phyloP scores from a whole-genome alignment of 2,797 vertebrate species.

The Chaetophractus vellerosus region DNA sequence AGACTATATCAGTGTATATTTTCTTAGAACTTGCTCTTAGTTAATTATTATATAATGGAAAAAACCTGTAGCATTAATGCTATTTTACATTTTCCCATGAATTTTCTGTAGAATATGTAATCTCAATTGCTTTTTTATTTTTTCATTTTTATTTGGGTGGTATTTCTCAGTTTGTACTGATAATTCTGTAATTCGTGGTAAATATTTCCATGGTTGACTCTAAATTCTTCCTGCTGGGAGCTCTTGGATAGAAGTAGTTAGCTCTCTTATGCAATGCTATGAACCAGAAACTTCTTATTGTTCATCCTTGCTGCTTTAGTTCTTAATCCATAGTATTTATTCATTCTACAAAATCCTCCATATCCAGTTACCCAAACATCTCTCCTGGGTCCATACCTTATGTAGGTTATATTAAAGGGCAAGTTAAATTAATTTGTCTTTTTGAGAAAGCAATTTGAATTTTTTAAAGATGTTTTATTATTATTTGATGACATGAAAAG shows the following conservation, averaged over 20 bases:
- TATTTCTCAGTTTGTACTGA: neutral
- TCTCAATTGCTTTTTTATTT: rapidly evolving
- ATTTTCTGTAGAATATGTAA: rapidly evolving
- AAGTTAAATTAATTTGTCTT: neutral
- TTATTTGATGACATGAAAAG: neutral
- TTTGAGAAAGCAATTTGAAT: neutral
- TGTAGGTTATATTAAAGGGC: neutral
- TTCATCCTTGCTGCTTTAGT: too few species aligned
- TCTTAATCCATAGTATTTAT: too few species aligned
- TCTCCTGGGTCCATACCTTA: rapidly evolving
- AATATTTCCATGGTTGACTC: rapidly evolving
- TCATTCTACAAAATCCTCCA: too few species aligned
- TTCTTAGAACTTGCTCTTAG: too few species aligned
- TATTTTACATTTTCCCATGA: rapidly evolving
- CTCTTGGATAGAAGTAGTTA: too few species aligned
- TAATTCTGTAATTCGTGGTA: too few species aligned
- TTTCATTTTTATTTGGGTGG: neutral
- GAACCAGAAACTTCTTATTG: too few species aligned
- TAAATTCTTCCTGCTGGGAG: too few species aligned
- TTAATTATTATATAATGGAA: neutral
- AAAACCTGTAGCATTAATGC: neutral
- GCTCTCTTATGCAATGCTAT: too few species aligned
- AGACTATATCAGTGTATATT: rapidly evolving
- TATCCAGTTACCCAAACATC: rapidly evolving
- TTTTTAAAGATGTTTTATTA: neutral